Percentiles rank a stretch among this genome's conserved stretches.
These are phyloP conservation scores for Amia ocellicauda DNA, from an alignment of 2,113 vertebrate genomes.

Conservation along the genomic window DNA sequence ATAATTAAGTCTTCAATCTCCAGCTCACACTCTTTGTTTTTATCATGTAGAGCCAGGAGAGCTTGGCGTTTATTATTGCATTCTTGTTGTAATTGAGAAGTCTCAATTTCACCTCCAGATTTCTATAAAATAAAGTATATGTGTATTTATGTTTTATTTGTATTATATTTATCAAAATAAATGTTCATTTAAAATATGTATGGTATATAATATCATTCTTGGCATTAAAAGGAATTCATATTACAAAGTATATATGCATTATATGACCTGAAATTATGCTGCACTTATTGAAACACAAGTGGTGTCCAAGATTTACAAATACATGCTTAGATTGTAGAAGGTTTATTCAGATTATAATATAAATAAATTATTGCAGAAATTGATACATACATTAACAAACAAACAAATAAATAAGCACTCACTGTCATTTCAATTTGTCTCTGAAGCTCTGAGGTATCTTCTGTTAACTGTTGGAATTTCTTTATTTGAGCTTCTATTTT, in stretches of 20 bases:
- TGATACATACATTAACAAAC: not conserved
- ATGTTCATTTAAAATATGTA: too few relatives aligned
- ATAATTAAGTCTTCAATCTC: constrained; percentile 35
- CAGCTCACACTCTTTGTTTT: constrained; percentile 35
- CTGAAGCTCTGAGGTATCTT: constrained; percentile 28
- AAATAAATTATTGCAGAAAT: not conserved
- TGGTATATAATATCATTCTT: too few relatives aligned
- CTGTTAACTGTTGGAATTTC: constrained; percentile 28
- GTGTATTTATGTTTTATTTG: constrained; percentile 8
- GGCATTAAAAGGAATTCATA: too few relatives aligned
- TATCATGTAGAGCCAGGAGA: constrained; percentile 33
- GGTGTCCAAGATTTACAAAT: too few relatives aligned
- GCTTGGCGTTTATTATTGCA: constrained; percentile 42
- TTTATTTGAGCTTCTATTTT: constrained; percentile 36
- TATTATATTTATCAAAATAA: too few relatives aligned
- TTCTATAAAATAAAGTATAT: constrained; percentile 47
- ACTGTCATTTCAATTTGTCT: constrained; percentile 47
- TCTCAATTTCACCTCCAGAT: constrained; percentile 40
- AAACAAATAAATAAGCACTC: constrained; percentile 33
- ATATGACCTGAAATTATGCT: too few relatives aligned
- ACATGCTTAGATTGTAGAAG: too few relatives aligned
- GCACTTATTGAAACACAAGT: too few relatives aligned
- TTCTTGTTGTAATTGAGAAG: constrained; percentile 44
- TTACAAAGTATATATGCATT: too few relatives aligned
- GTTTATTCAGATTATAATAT: too few relatives aligned